Evolutionary conservation across 2,113 vertebrate species (phyloP), one percentile per base, ranked within the genome.

Genomic region (Psittacula cyanocephala): DNA sequence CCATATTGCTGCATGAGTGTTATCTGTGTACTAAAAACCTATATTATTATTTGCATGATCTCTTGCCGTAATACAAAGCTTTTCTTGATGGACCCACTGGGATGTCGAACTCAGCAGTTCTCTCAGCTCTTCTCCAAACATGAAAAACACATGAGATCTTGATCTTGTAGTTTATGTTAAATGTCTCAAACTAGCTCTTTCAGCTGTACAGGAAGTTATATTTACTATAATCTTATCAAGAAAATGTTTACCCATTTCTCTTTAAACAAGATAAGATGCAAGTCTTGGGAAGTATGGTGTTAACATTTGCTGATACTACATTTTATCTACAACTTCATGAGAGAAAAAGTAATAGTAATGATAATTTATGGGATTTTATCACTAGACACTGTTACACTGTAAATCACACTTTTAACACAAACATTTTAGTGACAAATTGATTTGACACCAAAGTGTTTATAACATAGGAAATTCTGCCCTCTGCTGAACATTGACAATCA

Each of bases 401-500:
- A 92, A 97, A 93, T 92, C 6, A 7, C 87, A 96, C 75, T 53
- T 97, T 95, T 97, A 87, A 57, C 70, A 91, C 93, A 89, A 85
- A 96, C 80, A 91, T 88, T 50, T 69, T 82, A 5, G 7, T 96
- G 90, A 88, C 96, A 96, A 97, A 96, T 82, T 70, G 60, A 65
- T 88, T 96, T 85, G 82, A 68, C 92, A 83, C 47, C 0, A 9
- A 91, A 75, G 41, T 93, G 75, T 86, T 97, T 93, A 97, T 97
- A 97, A 95, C 0, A 8, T 94, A 95, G 97, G 91, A 97, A 98
- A 98, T 96, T 88, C 97, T 98, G 97, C 97, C 97, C 97, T 97
- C 98, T 98, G 91, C 97, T 98, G 98, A 95, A 96, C 91, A 74
- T 37, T 94, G 35, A 59, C 88, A 79, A 93, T 85, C 94, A 97